A percentile compares a stretch with the other conserved stretches of the same genome.
phyloP scores from a whole-genome alignment of 2,113 vertebrate species.

The Nipponia nippon region DNA sequence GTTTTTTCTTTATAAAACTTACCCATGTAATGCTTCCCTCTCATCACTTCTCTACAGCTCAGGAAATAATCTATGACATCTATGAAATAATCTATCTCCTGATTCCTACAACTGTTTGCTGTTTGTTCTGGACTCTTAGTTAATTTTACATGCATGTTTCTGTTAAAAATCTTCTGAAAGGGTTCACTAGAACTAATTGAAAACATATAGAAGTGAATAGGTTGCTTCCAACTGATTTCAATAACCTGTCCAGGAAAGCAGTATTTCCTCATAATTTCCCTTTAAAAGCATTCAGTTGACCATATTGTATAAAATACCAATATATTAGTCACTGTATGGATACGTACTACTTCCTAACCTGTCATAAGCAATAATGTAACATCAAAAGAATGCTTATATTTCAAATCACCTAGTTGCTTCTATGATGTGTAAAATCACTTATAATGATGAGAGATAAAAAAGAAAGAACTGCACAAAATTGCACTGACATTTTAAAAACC shows the following conservation, averaged over 20 bases:
- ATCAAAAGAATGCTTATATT: not conserved
- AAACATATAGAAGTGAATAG: not conserved
- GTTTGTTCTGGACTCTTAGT: not conserved
- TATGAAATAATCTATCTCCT: not conserved
- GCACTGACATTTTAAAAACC: not conserved
- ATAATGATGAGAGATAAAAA: not conserved
- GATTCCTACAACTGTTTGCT: not conserved
- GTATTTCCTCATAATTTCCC: not conserved
- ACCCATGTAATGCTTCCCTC: not conserved
- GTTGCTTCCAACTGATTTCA: not conserved
- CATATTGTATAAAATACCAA: not conserved
- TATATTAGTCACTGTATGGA: not conserved
- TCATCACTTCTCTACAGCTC: not conserved
- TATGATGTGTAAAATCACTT: not conserved
- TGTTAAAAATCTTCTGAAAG: not conserved
- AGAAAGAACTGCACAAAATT: not conserved
- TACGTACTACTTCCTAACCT: not conserved
- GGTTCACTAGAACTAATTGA: not conserved
- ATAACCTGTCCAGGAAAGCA: not conserved
- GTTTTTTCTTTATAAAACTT: not conserved
- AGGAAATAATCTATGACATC: not conserved
- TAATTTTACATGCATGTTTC: not conserved
- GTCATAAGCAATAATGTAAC: not conserved
- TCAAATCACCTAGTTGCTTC: not conserved
- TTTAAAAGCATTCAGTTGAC: not conserved